Conservation (phyloP, 2,888 invertebrate species). For the Hyppa rectilinea region DNA sequence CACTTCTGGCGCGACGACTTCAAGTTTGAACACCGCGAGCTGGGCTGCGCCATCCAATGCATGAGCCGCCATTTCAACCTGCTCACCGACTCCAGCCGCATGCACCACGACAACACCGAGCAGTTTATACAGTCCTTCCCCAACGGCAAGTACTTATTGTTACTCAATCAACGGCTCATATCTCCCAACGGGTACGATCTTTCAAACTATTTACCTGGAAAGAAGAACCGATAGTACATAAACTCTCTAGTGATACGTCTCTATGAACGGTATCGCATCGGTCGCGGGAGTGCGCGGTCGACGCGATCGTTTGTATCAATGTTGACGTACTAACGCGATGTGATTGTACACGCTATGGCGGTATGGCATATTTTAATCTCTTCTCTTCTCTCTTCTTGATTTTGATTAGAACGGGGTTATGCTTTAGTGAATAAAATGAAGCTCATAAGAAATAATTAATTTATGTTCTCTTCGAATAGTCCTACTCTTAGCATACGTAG, state of each 20-base stretch:
- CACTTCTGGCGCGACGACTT: constrained; percentile 88
- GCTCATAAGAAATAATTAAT: neutral
- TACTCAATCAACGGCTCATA: neutral
- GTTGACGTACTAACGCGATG: neutral
- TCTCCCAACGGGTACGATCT: too few relatives aligned
- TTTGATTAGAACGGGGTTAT: neutral
- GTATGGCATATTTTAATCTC: too few relatives aligned
- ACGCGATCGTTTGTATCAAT: neutral
- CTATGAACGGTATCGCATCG: too few relatives aligned
- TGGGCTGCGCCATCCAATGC: constrained; percentile 87
- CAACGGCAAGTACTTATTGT: constrained; percentile 74
- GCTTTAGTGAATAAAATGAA: neutral
- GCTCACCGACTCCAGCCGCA: constrained; percentile 82
- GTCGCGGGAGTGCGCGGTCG: neutral
- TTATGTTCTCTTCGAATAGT: neutral
- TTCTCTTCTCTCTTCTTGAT: too few relatives aligned
- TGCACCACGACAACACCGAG: constrained; percentile 86
- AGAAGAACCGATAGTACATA: neutral
- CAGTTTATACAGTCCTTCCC: constrained; percentile 85
- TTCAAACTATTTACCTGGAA: neutral
- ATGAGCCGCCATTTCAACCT: constrained; percentile 86
- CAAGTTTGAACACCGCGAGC: constrained; percentile 85
- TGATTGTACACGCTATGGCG: too few relatives aligned
- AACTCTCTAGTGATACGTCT: neutral
- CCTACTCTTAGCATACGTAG: neutral